Evolutionary conservation across 2,797 vertebrate genomes (phyloP).

Genomic region (Tenualosa thibaudeaui): DNA sequence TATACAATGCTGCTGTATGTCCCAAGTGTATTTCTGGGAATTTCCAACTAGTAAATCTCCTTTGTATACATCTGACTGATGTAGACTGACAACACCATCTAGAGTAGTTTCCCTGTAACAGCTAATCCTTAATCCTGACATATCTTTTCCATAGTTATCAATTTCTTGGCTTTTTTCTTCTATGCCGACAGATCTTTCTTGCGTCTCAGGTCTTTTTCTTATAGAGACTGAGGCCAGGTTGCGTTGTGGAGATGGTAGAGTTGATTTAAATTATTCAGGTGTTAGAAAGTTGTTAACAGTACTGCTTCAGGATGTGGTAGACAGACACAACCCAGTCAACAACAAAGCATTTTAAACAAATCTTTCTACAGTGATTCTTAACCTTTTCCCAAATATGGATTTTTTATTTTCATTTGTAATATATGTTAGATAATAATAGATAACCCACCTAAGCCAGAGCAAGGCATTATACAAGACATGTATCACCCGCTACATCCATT

Average conservation of each 20-base stretch:
- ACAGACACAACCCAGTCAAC: neutral
- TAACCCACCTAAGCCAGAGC: slow-evolving; percentile 14
- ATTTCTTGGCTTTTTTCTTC: neutral
- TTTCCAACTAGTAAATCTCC: neutral
- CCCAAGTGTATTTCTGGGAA: slow-evolving; percentile 18
- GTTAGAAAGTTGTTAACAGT: slow-evolving; percentile 23
- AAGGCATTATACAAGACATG: neutral
- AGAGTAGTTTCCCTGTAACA: neutral
- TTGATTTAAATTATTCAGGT: slow-evolving; percentile 33
- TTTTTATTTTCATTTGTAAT: slow-evolving; percentile 67
- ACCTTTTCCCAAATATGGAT: slow-evolving; percentile 58
- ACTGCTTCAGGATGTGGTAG: slow-evolving; percentile 26
- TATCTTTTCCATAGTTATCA: neutral
- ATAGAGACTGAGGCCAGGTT: slow-evolving; percentile 40
- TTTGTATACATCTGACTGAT: slow-evolving; percentile 7
- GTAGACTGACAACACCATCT: neutral
- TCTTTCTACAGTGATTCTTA: slow-evolving; percentile 58
- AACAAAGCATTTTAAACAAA: slow-evolving; percentile 47
- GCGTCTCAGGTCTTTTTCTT: slow-evolving; percentile 52
- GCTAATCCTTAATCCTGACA: neutral
- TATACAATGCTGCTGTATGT: slow-evolving; percentile 24
- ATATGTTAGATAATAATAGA: slow-evolving; percentile 42
- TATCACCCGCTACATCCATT: neutral
- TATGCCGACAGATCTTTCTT: neutral
- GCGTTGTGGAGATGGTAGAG: slow-evolving; percentile 43